A percentile compares a stretch with the other conserved stretches of the same genome.
phyloP scores from a whole-genome alignment of 2,888 invertebrate genomes.

The Ctena decussata region DNA sequence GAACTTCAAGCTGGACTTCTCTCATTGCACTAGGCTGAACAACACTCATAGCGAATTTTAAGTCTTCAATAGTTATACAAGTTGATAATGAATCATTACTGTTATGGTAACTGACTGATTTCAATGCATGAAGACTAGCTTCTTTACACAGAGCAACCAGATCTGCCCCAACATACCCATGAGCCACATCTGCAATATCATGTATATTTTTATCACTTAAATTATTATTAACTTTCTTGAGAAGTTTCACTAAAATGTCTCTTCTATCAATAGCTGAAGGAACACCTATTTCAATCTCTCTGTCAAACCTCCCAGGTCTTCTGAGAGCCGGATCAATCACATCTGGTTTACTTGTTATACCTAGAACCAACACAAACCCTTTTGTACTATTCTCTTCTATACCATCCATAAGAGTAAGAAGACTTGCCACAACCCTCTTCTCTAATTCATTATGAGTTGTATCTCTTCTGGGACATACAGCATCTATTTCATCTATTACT shows the following conservation, averaged over 20 bases:
- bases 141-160: conserved; percentile 92
- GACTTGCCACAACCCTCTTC: conserved; percentile 91
- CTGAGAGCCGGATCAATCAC: conserved; percentile 92
- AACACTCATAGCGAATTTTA: conserved; percentile 78
- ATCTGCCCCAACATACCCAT: conserved; percentile 97
- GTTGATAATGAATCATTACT: background rate
- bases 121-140: conserved; percentile 90
- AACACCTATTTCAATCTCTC: conserved; percentile 85
- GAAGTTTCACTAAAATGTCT: conserved; percentile 91
- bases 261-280: conserved; percentile 81
- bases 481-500: conserved; percentile 95
- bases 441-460: conserved; percentile 90
- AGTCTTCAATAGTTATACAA: conserved; percentile 66
- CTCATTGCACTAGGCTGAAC: conserved; percentile 96
- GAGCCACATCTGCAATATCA: conserved; percentile 91
- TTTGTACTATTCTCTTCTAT: conserved; percentile 83
- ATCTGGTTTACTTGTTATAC: conserved; percentile 93
- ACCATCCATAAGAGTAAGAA: conserved; percentile 90
- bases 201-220: conserved; percentile 89
- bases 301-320: conserved; percentile 92
- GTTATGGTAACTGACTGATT: conserved; percentile 11
- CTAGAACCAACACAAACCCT: conserved; percentile 90
- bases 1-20: conserved; percentile 95
- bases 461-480: conserved; percentile 91
- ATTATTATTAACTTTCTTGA: conserved; percentile 89